Base-by-base conservation (phyloP, 2,797 vertebrate genomes). In the Chiroxiphia lanceolata region DNA sequence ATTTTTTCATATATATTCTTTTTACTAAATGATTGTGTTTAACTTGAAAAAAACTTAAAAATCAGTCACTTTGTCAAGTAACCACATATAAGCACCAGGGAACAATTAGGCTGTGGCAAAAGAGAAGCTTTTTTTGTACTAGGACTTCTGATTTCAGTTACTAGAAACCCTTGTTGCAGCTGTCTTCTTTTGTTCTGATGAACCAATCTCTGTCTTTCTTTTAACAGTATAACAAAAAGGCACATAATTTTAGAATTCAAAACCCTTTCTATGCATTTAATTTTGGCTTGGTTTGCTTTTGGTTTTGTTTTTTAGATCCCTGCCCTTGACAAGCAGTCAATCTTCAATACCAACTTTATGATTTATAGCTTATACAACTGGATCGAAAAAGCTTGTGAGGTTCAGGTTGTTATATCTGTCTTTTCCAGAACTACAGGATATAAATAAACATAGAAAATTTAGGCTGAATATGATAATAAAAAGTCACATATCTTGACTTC, bases 361-460 rank as follows among this genome's bases (percentile, higher is more conserved):
- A 95, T 95, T 90, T 92, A 95, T 74, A 77, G 48, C 64, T 87
- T 50, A 42, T 77, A 71, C 48, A 79, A 33, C 51, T 31, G 63
- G 69, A 92, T 87, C 56, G 64, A 84, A 91, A 89, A 53, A 42
- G 13, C 59, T 82, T 83, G 29, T 72, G 44, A 92, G 44, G 78
- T 93, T 92, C 91, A 94, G 57, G 74, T 83, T 93, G 27, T 84
- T 95, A 68, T 94, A 93, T 92, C 87, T 95, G 70, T 33, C 56
- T 95, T 96, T 31, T 72, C 56, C 80, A 91, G 83, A 64, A 78
- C 42, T 59, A 70, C 36, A 71, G 31, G 45, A 75, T 92, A 96
- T 94, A 97, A 97, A 97, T 97, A 97, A 96, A 96, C 80, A 94
- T 88, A 80, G 87, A 89, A 84, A 82, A 86, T 88, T 70, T 89